Percentiles rank a stretch among this genome's conserved stretches.
These are phyloP conservation scores for Halcyon chelicuti DNA, from an alignment of 2,797 vertebrate genomes.

Conservation along the genomic window DNA sequence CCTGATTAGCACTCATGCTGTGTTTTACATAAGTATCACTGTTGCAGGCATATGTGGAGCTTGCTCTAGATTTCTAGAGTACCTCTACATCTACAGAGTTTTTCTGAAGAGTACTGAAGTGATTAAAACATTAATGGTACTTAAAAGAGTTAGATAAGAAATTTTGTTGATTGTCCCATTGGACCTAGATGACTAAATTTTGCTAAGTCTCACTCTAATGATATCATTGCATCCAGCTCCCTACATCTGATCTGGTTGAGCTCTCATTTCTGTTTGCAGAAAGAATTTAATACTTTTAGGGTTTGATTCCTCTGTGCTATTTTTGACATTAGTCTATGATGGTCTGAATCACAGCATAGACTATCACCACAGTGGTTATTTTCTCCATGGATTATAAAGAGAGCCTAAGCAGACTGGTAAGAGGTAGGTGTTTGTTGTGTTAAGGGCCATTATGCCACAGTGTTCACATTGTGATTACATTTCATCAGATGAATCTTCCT, in stretches of 20 bases:
- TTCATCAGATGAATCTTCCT: neutral
- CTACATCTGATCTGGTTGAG: neutral
- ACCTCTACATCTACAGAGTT: neutral
- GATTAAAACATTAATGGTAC: neutral
- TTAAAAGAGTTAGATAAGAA: neutral
- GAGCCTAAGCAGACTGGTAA: neutral
- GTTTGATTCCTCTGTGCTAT: neutral
- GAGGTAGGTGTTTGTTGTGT: neutral
- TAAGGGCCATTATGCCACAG: too few species aligned
- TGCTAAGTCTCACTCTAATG: neutral
- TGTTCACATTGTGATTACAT: neutral
- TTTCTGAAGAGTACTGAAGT: neutral
- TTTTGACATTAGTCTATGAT: neutral
- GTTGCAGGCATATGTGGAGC: neutral
- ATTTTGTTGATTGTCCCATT: neutral
- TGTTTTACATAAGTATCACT: neutral
- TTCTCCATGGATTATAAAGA: neutral
- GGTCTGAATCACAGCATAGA: neutral
- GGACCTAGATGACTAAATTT: neutral
- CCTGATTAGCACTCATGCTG: neutral
- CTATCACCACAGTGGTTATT: neutral
- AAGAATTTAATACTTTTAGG: neutral
- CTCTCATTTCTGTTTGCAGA: neutral
- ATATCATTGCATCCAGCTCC: neutral
- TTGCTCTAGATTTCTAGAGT: neutral